These are phyloP conservation scores for Amitus sp. DNA, from an alignment of 2,888 invertebrate species.

Conservation along the genomic window DNA sequence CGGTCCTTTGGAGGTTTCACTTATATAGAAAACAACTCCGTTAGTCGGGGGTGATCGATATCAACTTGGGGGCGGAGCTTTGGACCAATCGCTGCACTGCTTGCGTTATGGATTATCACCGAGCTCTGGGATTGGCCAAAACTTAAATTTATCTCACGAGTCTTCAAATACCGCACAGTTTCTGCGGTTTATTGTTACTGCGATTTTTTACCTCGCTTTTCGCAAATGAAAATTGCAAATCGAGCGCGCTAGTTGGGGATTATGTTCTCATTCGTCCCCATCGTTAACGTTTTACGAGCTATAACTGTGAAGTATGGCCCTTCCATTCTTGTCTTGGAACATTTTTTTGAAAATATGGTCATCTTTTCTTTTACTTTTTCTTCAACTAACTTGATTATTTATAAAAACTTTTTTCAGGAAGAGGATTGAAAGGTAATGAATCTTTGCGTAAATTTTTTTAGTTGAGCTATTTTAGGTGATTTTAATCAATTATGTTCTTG, in stretches of 20 bases:
- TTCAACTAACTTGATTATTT: too few relatives aligned
- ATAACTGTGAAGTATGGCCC: not conserved
- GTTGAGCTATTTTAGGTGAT: too few relatives aligned
- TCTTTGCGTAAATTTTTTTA: too few relatives aligned
- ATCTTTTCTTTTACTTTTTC: too few relatives aligned
- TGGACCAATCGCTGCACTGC: constrained; percentile 45
- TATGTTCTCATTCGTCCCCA: constrained; percentile 12
- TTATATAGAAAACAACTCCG: constrained; percentile 50
- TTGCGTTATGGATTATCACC: constrained; percentile 45
- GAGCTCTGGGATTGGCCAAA: constrained; percentile 34
- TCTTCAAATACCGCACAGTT: constrained; percentile 27
- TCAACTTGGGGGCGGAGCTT: constrained; percentile 58
- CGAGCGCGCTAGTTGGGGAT: not conserved
- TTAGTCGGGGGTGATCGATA: constrained; percentile 55
- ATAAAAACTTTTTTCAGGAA: too few relatives aligned
- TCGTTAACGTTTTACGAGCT: not conserved
- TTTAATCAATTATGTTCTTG: too few relatives aligned
- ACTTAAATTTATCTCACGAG: constrained; percentile 47
- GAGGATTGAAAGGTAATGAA: too few relatives aligned
- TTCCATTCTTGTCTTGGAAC: too few relatives aligned
- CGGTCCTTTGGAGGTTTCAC: constrained; percentile 44
- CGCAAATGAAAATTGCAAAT: constrained; percentile 10
- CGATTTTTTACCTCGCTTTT: constrained; percentile 49
- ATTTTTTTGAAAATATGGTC: too few relatives aligned
- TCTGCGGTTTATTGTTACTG: constrained; percentile 59